Evolutionary conservation across 2,797 vertebrate genomes (phyloP).

Genomic region (Enoplosus armatus): DNA sequence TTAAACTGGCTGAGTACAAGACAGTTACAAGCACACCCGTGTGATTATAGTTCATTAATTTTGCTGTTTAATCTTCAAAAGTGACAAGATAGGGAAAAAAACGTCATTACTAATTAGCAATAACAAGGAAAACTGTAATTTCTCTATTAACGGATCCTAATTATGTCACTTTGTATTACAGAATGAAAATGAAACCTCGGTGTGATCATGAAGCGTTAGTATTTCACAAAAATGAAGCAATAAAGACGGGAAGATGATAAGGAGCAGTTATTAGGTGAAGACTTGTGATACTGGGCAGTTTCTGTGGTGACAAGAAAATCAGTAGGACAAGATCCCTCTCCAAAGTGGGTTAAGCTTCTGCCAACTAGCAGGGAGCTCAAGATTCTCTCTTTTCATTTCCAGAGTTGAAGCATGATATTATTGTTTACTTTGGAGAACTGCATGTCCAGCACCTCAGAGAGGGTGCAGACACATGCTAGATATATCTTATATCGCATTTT

Average conservation of each 20-base stretch:
- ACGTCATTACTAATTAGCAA: constrained; percentile 34
- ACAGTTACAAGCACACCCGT: not conserved
- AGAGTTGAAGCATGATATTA: constrained; percentile 30
- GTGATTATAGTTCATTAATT: constrained; percentile 45
- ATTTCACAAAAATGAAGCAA: not conserved
- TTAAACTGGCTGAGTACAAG: constrained; percentile 11
- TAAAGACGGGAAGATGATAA: constrained; percentile 10
- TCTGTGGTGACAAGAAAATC: constrained; percentile 25
- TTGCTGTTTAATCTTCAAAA: constrained; percentile 38
- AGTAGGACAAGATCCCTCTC: constrained; percentile 1
- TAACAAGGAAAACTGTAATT: constrained; percentile 20
- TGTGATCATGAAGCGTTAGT: not conserved
- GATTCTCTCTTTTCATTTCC: not conserved
- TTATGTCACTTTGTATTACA: constrained; percentile 21
- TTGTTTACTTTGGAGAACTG: constrained; percentile 20
- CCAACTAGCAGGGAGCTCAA: constrained; percentile 1
- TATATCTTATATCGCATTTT: not conserved
- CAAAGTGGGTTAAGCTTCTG: constrained; percentile 12
- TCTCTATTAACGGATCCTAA: constrained; percentile 22
- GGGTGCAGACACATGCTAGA: not conserved
- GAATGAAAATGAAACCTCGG: not conserved
- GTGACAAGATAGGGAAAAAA: constrained; percentile 35
- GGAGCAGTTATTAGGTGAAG: constrained; percentile 14
- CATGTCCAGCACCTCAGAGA: not conserved
- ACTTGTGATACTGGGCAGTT: not conserved